phyloP scores from a whole-genome alignment of 1,140 invertebrate species.

The Battus philenor region DNA sequence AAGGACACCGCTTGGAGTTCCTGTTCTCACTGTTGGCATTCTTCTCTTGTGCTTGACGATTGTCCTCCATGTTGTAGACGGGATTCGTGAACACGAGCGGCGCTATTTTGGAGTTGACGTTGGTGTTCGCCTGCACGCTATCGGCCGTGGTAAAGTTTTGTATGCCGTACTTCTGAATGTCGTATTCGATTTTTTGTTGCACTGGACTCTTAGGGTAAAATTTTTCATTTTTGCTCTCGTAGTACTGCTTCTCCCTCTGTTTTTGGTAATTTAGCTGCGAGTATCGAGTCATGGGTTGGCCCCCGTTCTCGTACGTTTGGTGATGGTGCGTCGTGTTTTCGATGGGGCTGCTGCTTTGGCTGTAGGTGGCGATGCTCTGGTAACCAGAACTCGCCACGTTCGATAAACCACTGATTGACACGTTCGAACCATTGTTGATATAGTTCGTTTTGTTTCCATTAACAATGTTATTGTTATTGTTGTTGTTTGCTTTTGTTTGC shows the following conservation, averaged over 20 bases:
- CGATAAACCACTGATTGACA: slow-evolving; percentile 87
- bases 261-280: slow-evolving; percentile 71
- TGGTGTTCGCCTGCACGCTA: slow-evolving; percentile 73
- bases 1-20: slow-evolving; percentile 68
- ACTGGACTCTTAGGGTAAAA: slow-evolving; percentile 74
- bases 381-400: slow-evolving; percentile 92
- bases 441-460: slow-evolving; percentile 71
- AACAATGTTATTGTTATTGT: slow-evolving; percentile 53
- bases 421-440: slow-evolving; percentile 81
- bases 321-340: slow-evolving; percentile 78
- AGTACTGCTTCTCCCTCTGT: slow-evolving; percentile 69
- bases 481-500: slow-evolving; percentile 60
- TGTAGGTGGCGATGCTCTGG: slow-evolving; percentile 93
- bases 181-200: slow-evolving; percentile 73
- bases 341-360: slow-evolving; percentile 92
- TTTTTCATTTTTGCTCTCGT: slow-evolving; percentile 67
- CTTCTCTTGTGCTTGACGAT: slow-evolving; percentile 57
- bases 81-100: slow-evolving; percentile 92
- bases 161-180: slow-evolving; percentile 74
- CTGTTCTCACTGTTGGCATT: slow-evolving; percentile 61
- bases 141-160: slow-evolving; percentile 75
- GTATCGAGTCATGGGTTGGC: slow-evolving; percentile 66
- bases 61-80: slow-evolving; percentile 84
- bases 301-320: slow-evolving; percentile 60
- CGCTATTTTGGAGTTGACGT: slow-evolving; percentile 67